Conservation (phyloP, 2,888 invertebrate genomes). For the Podotricha telesiphe region DNA sequence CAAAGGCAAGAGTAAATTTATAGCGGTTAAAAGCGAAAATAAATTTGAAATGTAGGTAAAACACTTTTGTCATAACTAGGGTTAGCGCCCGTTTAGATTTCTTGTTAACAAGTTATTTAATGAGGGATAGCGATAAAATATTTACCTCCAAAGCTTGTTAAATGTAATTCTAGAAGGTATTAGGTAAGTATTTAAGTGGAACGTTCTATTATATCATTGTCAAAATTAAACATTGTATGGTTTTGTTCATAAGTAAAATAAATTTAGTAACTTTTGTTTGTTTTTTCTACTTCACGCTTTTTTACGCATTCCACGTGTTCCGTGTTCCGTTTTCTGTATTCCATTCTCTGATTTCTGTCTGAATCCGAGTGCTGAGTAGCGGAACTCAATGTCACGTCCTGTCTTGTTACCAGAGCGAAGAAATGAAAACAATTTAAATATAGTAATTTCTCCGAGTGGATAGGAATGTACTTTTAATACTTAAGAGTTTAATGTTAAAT, state of each 20-base stretch:
- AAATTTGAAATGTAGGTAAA: conserved; percentile 51
- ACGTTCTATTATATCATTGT: conserved; percentile 17
- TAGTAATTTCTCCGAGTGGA: no score
- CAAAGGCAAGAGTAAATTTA: conserved; percentile 55
- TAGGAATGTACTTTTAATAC: no score
- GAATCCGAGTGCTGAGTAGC: no score
- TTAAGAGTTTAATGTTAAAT: no score
- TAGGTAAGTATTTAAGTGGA: not conserved
- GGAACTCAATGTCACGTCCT: no score
- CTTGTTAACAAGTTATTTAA: conserved; percentile 49
- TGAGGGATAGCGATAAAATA: conserved; percentile 44
- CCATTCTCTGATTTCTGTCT: no score
- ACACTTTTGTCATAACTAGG: conserved; percentile 48
- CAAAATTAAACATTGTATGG: not conserved
- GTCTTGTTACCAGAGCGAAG: no score
- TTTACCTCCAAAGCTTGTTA: conserved; percentile 32
- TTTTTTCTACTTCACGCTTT: no score
- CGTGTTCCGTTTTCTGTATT: no score
- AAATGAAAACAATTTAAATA: no score
- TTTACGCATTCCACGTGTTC: no score
- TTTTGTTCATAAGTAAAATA: conserved; percentile 3
- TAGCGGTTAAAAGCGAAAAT: conserved; percentile 52
- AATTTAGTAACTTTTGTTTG: no score
- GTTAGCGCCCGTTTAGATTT: conserved; percentile 47
- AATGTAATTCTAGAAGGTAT: conserved; percentile 30